Evolutionary conservation across 2,113 vertebrate species (phyloP), one percentile per base, ranked within the genome.

Genomic region (Indicator maculatus): DNA sequence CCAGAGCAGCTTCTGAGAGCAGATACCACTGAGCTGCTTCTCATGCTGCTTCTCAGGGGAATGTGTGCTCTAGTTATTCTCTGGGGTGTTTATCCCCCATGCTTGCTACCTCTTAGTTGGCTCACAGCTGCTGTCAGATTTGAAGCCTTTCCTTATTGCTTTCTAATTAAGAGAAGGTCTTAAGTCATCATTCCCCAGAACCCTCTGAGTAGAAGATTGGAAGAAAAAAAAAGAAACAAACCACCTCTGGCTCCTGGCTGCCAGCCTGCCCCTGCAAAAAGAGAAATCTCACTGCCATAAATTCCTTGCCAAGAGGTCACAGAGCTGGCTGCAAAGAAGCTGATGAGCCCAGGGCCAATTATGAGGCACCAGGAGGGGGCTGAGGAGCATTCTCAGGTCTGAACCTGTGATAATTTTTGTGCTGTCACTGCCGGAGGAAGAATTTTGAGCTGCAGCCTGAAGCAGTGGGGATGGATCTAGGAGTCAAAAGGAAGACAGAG

Each of bases 81-180:
- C 44, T 64, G 41, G 26, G 30, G 1, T 26, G 28, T 89, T 88
- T 74, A 58, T 59, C 52, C 39, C 39, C 23, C 36, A 8, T 58
- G 23, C 53, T 12, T 56, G 33, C 47, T 52, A 74, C 7, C 26
- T 87, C 7, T 15, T 58, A 60, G 33, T 3, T 89, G 53, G 26
- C 60, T 87, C 5, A 88, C n/a, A 94, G 67, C 60, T 72, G 39
- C 64, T 92, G 56, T 87, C 67, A 77, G 60, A 38, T 92, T 89
- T 85, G 33, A 92, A 81, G 36, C 66, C 53, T 44, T 86, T 90
- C 36, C 73, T 86, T 70, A 52, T 77, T 83, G 56, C 60, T 91
- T 92, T 95, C 84, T 93, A 93, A 87, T 92, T 93, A 91, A 77
- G 63, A 91, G 44, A 72, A 44, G 36, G 20, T 94, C 67, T 86